phyloP scores from a whole-genome alignment of 2,888 invertebrate species.

The Agrotis clavis region DNA sequence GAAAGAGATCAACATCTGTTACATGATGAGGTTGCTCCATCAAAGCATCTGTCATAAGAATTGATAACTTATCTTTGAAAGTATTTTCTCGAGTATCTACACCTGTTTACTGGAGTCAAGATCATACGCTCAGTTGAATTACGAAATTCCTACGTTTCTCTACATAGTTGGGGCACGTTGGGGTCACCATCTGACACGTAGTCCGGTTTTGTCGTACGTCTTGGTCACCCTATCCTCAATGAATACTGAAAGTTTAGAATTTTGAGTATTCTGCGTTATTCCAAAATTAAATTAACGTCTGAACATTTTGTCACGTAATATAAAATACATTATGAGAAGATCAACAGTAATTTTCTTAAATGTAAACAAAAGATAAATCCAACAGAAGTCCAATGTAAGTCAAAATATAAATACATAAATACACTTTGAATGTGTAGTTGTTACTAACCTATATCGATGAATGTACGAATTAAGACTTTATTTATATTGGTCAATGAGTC shows the following conservation, averaged over 20 bases:
- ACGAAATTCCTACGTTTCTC: not conserved
- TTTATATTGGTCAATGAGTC: slow-evolving; percentile 34
- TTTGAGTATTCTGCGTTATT: not conserved
- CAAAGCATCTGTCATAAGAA: slow-evolving; percentile 21
- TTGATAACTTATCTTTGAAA: slow-evolving; percentile 31
- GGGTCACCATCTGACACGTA: not conserved
- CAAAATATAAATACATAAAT: slow-evolving; percentile 13
- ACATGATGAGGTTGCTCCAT: slow-evolving; percentile 26
- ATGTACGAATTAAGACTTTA: slow-evolving; percentile 45
- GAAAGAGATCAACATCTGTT: slow-evolving; percentile 41
- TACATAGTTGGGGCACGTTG: no score
- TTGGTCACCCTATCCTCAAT: not conserved
- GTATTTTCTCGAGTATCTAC: slow-evolving; percentile 6
- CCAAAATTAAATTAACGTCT: slow-evolving; percentile 26
- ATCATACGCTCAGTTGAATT: not conserved
- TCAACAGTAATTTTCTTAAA: slow-evolving; percentile 46
- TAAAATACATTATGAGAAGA: slow-evolving; percentile 33
- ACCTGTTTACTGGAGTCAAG: not conserved
- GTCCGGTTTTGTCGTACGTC: not conserved
- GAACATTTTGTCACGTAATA: slow-evolving; percentile 27
- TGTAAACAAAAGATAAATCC: slow-evolving; percentile 58
- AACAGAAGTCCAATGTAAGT: slow-evolving; percentile 41
- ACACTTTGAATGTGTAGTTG: slow-evolving; percentile 13
- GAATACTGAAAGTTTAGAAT: not conserved
- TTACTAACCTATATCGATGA: slow-evolving; percentile 26